Evolutionary conservation across 2,888 invertebrate species (phyloP).

Genomic region (Hyposoter didymator): DNA sequence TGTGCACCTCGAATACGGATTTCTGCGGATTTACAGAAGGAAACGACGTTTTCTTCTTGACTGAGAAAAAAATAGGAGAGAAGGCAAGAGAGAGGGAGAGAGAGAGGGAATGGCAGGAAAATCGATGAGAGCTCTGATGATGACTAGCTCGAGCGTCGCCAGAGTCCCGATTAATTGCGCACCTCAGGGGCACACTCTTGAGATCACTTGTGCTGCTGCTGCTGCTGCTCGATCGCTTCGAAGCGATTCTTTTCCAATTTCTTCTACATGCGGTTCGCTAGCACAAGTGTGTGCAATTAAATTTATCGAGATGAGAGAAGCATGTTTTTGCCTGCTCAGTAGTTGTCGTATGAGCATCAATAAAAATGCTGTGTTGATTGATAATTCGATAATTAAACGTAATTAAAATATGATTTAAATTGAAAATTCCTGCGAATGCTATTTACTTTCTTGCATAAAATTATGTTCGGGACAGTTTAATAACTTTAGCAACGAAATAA

Average conservation of each 20-base stretch:
- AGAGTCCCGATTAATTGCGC: slow-evolving; percentile 63
- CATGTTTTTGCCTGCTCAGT: slow-evolving; percentile 21
- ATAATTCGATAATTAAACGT: background rate
- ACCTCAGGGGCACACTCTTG: slow-evolving; percentile 60
- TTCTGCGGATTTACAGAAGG: slow-evolving; percentile 46
- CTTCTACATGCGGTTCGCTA: slow-evolving; percentile 23
- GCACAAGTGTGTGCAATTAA: slow-evolving; percentile 45
- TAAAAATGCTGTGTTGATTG: background rate
- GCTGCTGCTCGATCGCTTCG: slow-evolving; percentile 30
- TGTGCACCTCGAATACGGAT: slow-evolving; percentile 38
- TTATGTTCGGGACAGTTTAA: background rate
- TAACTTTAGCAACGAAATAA: background rate
- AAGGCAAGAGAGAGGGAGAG: background rate
- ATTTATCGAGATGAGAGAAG: slow-evolving; percentile 32
- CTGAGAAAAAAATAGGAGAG: background rate
- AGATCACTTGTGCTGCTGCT: slow-evolving; percentile 42
- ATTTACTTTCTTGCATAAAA: background rate
- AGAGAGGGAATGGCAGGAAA: slow-evolving; percentile 31
- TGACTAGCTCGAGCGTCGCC: slow-evolving; percentile 55
- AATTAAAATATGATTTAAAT: background rate
- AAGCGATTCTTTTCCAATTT: slow-evolving; percentile 13
- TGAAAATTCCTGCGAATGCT: background rate
- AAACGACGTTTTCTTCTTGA: slow-evolving; percentile 34
- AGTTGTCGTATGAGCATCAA: background rate
- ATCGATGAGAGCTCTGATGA: slow-evolving; percentile 43